Conservation (phyloP, 2,113 vertebrate genomes). For the Platysteira castanea region DNA sequence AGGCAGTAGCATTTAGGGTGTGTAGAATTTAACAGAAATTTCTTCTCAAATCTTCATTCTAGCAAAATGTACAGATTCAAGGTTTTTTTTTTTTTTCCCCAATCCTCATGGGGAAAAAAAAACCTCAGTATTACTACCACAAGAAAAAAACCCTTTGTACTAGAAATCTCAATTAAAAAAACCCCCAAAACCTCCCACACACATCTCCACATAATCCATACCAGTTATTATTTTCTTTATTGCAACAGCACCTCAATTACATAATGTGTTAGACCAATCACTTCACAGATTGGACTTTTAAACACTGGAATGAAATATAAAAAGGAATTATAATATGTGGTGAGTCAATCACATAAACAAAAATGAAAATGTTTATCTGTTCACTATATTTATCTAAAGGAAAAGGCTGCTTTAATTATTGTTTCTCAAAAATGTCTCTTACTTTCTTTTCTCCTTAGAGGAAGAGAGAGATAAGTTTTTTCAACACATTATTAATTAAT, state of each 20-base stretch:
- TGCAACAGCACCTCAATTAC: background rate
- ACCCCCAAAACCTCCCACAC: fast-evolving
- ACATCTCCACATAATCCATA: background rate
- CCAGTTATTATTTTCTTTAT: background rate
- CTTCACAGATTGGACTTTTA: background rate
- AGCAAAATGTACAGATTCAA: background rate
- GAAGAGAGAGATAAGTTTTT: background rate
- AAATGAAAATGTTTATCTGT: background rate
- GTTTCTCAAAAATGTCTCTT: background rate
- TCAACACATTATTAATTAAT: background rate
- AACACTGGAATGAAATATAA: background rate
- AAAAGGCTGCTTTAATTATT: fast-evolving
- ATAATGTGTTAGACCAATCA: background rate
- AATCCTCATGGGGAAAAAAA: fast-evolving
- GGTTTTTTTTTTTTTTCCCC: background rate
- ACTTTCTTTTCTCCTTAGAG: background rate
- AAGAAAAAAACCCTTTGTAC: fast-evolving
- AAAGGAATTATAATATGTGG: background rate
- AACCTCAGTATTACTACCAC: fast-evolving
- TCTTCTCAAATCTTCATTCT: background rate
- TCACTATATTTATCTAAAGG: background rate
- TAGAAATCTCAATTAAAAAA: background rate
- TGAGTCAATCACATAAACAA: background rate
- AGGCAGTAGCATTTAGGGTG: background rate
- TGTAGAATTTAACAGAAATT: background rate